phyloP scores from a whole-genome alignment of 2,888 invertebrate species.

The Morpho deidamia region DNA sequence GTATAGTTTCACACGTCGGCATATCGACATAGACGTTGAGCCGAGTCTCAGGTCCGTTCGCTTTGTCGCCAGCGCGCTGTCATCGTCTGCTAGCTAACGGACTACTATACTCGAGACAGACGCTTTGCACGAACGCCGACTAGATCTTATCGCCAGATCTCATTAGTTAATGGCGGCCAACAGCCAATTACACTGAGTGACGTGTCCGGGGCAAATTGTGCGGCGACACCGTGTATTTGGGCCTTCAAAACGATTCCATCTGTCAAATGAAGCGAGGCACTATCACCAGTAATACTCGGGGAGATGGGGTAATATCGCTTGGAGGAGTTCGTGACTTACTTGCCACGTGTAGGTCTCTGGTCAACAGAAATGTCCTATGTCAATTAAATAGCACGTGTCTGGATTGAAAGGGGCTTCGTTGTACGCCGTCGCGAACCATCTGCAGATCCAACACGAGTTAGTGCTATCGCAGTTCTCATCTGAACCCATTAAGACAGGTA shows the following conservation, averaged over 20 bases:
- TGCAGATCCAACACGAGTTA: conserved; percentile 20
- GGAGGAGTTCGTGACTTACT: conserved; percentile 6
- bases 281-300: conserved; percentile 5
- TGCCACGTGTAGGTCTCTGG: background rate
- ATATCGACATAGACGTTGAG: conserved; percentile 24
- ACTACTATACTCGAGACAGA: conserved; percentile 9
- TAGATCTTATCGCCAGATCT: conserved; percentile 36
- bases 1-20: conserved; percentile 29
- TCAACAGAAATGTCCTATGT: conserved; percentile 18
- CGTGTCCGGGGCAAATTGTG: conserved; percentile 66
- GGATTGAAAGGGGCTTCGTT: conserved; percentile 13
- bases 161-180: conserved; percentile 56
- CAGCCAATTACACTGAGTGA: conserved; percentile 70
- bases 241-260: conserved; percentile 7
- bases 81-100: conserved; percentile 16
- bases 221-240: conserved; percentile 23
- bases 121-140: conserved; percentile 32
- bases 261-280: conserved; percentile 6
- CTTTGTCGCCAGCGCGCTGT: conserved; percentile 29
- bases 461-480: conserved; percentile 13
- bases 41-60: conserved; percentile 26
- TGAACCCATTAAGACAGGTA: conserved; percentile 12
- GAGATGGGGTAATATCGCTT: conserved; percentile 9
- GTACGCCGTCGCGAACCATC: conserved; percentile 16
- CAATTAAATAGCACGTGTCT: conserved; percentile 23